These are phyloP conservation scores for Upupa epops DNA, from an alignment of 2,113 vertebrate species.

Conservation along the genomic window DNA sequence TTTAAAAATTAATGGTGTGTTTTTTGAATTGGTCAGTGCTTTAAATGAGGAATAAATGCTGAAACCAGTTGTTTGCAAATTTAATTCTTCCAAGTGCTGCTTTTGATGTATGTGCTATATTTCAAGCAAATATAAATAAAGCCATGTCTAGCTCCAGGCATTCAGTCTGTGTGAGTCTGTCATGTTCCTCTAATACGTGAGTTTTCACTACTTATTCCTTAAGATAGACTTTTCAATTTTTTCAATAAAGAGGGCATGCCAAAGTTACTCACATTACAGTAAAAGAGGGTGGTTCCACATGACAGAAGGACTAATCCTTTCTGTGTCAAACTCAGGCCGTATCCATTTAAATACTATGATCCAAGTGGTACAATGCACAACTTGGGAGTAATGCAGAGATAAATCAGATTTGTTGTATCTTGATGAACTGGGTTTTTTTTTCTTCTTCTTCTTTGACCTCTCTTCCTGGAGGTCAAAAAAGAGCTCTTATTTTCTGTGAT, in stretches of 20 bases:
- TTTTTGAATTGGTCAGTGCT: not conserved
- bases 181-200: not conserved
- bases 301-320: not conserved
- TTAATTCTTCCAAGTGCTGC: not conserved
- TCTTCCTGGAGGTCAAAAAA: not conserved
- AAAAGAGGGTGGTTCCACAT: not conserved
- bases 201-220: not conserved
- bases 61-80: not conserved
- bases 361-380: not conserved
- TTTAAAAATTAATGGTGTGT: not conserved
- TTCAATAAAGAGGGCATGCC: not conserved
- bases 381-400: not conserved
- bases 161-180: not conserved
- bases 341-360: not conserved
- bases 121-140: not conserved
- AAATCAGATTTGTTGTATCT: not conserved
- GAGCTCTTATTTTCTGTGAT: no score
- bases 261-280: not conserved
- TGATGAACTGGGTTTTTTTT: not conserved
- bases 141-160: not conserved
- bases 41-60: not conserved
- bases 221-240: not conserved
- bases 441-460: not conserved
- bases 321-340: not conserved
- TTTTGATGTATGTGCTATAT: not conserved